Base-by-base conservation (phyloP, 2,113 vertebrate species). In the Cathartes aura region DNA sequence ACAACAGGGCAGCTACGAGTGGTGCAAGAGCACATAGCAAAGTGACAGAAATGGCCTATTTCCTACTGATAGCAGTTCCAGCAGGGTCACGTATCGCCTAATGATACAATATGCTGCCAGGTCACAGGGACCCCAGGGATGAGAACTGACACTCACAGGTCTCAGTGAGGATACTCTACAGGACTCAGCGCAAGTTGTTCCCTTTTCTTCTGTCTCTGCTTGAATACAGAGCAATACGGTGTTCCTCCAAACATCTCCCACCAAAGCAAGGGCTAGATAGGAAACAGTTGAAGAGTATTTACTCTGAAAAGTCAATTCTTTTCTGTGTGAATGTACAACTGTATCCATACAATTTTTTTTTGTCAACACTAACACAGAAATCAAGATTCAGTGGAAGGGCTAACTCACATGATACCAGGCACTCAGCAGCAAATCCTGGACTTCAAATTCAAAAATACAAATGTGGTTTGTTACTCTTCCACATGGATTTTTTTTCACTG, bases 31-130 rank as follows among this genome's bases (percentile, higher is more conserved):
- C 30, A 70, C 34, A 19, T 29, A 68, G 36, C 22, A 17, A 47
- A 78, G 48, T 27, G 62, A 67, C 20, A 18, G 4, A 48, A 89
- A 55, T 1, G 5, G 38, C 19, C 56, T 7, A 4, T 50, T 68
- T 75, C 48, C 74, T 60, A 17, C 52, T 30, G n/a, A 38, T 4
- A 34, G 34, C 1, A 6, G 48, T n/a, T 87, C 70, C 72, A 50
- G 42, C 36, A 45, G 32, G 11, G 43, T 12, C 48, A 59, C 0
- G 0, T 10, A 59, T 0, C 1, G 48, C 48, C 53, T 60, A n/a
- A 26, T 23, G 48, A 32, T 22, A 9, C 7, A 32, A 67, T 24
- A 74, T 1, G 2, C 50, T 60, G 27, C 40, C 1, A 0, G 11
- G 36, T 30, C 66, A 67, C 24, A 27, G 26, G 22, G 58, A 78